Evolutionary conservation across 2,888 invertebrate genomes (phyloP).

Genomic region (Heteromyza rotundicornis): DNA sequence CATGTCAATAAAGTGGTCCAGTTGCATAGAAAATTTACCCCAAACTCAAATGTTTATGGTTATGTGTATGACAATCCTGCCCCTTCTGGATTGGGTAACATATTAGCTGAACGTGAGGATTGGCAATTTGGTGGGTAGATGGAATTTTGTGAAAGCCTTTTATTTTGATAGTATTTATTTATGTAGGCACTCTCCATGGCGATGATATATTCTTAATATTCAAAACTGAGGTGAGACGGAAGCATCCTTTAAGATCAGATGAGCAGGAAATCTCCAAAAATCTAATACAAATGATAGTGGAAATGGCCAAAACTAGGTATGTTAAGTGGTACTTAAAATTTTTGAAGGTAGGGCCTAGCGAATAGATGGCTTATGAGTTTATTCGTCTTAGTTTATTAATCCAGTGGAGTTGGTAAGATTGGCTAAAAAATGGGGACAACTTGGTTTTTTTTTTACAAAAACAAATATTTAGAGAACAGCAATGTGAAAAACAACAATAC

Average conservation of each 20-base stretch:
- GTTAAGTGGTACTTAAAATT: too few species aligned
- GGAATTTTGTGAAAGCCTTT: not conserved
- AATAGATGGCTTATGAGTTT: too few species aligned
- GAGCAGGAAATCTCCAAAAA: slow-evolving; percentile 23
- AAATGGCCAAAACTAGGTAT: slow-evolving; percentile 25
- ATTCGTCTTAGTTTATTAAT: too few species aligned
- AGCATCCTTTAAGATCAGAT: slow-evolving; percentile 25
- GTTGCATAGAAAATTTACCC: slow-evolving; percentile 64
- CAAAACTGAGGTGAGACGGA: slow-evolving; percentile 3
- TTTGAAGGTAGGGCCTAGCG: too few species aligned
- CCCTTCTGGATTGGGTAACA: slow-evolving; percentile 65
- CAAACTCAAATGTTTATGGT: slow-evolving; percentile 68
- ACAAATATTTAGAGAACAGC: too few species aligned
- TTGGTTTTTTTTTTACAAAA: too few species aligned
- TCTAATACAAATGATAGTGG: slow-evolving; percentile 29
- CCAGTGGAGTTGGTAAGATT: too few species aligned
- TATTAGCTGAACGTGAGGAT: slow-evolving; percentile 63
- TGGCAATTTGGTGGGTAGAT: slow-evolving; percentile 64
- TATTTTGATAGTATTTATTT: not conserved
- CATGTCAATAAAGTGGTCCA: slow-evolving; percentile 68
- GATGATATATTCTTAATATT: slow-evolving; percentile 31
- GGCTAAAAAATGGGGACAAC: too few species aligned
- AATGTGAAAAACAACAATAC: too few species aligned
- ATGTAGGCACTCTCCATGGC: slow-evolving; percentile 29
- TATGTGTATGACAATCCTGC: slow-evolving; percentile 70